Conservation (phyloP, 92 coral and sea anemone genomes). For the Anthopleura xanthogrammica region DNA sequence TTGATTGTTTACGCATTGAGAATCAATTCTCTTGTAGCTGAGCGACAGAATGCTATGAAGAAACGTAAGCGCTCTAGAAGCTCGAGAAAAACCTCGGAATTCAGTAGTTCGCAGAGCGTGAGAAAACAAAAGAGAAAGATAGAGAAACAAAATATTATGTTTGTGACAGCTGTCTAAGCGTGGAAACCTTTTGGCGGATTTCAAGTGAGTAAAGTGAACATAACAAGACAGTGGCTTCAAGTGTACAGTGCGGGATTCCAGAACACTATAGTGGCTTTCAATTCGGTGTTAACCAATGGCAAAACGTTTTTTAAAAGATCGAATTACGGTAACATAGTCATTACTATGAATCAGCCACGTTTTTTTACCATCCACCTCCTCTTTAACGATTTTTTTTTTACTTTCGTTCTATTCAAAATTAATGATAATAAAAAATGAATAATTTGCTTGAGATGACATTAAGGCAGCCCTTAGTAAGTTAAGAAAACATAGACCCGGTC, state of each 20-base stretch:
- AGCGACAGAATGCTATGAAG: conserved; percentile 37
- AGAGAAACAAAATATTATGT: background rate
- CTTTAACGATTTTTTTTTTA: too few relatives aligned
- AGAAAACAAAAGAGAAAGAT: too few relatives aligned
- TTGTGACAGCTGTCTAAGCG: background rate
- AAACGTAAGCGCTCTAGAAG: background rate
- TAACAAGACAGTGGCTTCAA: background rate
- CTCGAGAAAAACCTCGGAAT: background rate
- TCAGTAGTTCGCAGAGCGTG: background rate
- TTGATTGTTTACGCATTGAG: conserved; percentile 23
- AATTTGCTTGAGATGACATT: too few relatives aligned
- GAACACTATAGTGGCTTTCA: background rate
- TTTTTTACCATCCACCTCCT: too few relatives aligned
- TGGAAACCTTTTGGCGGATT: background rate
- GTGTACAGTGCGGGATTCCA: background rate
- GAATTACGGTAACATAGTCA: too few relatives aligned
- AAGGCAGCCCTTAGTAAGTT: too few relatives aligned
- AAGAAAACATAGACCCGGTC: too few relatives aligned
- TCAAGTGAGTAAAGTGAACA: background rate
- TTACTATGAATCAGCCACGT: too few relatives aligned
- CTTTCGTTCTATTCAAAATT: too few relatives aligned
- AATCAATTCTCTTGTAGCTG: conserved; percentile 28
- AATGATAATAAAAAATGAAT: too few relatives aligned
- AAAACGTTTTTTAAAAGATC: too few relatives aligned
- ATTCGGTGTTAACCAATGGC: too few relatives aligned